A percentile compares a stretch with the other conserved stretches of the same genome.
Conservation (phyloP, 2,113 vertebrate species). For the Arvicanthis niloticus region DNA sequence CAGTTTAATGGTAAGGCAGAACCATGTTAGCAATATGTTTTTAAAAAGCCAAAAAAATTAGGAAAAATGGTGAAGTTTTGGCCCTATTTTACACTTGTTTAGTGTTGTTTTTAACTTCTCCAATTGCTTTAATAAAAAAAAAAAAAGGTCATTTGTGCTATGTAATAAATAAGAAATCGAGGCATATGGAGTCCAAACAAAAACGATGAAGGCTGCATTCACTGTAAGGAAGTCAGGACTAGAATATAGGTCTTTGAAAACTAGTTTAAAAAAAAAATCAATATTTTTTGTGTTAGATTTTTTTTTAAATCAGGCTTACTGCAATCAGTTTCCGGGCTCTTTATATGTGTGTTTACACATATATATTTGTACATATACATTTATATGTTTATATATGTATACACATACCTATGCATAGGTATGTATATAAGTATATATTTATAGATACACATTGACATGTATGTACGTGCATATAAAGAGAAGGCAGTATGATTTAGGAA, state of each 20-base stretch:
- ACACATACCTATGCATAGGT: too few species aligned
- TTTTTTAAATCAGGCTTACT: background rate
- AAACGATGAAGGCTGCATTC: background rate
- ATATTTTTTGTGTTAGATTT: conserved; percentile 21
- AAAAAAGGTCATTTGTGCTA: background rate
- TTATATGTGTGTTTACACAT: too few species aligned
- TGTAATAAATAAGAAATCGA: conserved; percentile 32
- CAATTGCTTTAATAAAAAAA: conserved; percentile 8
- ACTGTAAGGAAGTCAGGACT: background rate
- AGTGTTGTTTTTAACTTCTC: conserved; percentile 16
- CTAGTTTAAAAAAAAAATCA: background rate
- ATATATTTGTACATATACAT: too few species aligned
- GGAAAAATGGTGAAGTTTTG: conserved; percentile 45
- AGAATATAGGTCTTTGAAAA: conserved; percentile 62
- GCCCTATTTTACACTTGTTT: conserved; percentile 32
- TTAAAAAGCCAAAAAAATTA: conserved; percentile 29
- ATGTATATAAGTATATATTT: too few species aligned
- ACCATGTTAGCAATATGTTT: background rate
- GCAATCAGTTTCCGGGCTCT: background rate
- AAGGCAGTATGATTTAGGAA: conserved; percentile 55
- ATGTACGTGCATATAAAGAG: background rate
- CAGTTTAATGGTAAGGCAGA: background rate
- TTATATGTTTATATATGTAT: too few species aligned
- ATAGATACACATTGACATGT: too few species aligned
- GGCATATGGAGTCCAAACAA: conserved; percentile 27